Evolutionary conservation across 23 tunicate species (phyloP), one percentile per base, ranked within the genome.

Genomic region (Ascidia mentula): DNA sequence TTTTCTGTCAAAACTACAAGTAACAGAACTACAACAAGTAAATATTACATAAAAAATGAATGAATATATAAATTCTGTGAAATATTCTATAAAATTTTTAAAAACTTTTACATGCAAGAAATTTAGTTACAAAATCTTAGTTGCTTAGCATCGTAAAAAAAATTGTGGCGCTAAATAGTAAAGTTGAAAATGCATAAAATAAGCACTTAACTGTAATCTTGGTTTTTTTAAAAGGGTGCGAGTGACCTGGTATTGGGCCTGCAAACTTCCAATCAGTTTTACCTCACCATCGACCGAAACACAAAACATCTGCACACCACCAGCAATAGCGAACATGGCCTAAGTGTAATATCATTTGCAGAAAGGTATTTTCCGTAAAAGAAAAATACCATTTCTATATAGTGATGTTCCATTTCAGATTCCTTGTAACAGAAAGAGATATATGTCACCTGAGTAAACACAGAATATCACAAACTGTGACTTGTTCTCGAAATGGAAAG

Each of bases 201-300:
- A 45, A 45, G 18, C 60, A 45, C 60, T 18, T 15, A 45, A 45
- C 18, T 15, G 17, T 45, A 18, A 15, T 45, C 60, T 45, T 45
- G 18, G 60, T 45, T 45, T 45, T 17, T 45, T 45, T 18, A 18
- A 30, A 75, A 86, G 90, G 78, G 80, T 26, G 90, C 73, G 0
- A 86, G 90, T 38, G 73, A 79, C 39, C 40, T 86, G 53, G 73
- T 86, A 17, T 20, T 86, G 28, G 84, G 84, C 0, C 1, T 86
- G 59, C n/a, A 72, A 2, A 72, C 59, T 3, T 24, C 82, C 0
- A 20, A 69, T 6, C 73, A 86, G 65, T 79, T 77, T 31, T 86
- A 79, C 53, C 65, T 86, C 8, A 28, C 80, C 28, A 34, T 53
- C 18, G 69, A 79, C 73, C n/a, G 37, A n/a, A 71, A 40, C 59